A percentile compares a stretch with the other conserved stretches of the same genome.
Evolutionary conservation across 2,888 invertebrate species (phyloP).

Genomic region (Scelioninae gen. 1): DNA sequence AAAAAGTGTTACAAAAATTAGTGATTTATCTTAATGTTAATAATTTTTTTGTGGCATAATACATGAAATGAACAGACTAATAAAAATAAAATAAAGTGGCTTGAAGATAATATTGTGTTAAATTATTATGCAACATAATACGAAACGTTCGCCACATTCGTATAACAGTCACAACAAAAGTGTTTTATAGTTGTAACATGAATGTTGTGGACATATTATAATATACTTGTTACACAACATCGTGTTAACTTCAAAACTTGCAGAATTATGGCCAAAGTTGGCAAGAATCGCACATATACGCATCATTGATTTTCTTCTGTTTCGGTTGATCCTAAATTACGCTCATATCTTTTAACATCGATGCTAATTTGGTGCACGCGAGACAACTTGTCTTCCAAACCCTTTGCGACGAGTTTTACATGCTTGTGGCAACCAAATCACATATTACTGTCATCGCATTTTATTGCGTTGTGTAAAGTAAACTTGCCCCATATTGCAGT

Average conservation of each 20-base stretch:
- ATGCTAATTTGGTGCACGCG: conserved; percentile 54
- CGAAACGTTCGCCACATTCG: conserved; percentile 18
- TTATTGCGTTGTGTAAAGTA: conserved; percentile 41
- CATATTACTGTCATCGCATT: conserved; percentile 49
- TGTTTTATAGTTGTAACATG: conserved; percentile 31
- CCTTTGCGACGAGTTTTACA: conserved; percentile 46
- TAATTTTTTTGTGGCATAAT: too few relatives aligned
- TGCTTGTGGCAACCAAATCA: conserved; percentile 49
- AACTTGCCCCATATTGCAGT: conserved; percentile 26
- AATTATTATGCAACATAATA: conserved; percentile 19
- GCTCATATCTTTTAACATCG: conserved; percentile 38
- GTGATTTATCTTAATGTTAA: too few relatives aligned
- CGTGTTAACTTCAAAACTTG: background rate
- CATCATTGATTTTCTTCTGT: conserved; percentile 48
- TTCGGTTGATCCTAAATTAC: conserved; percentile 46
- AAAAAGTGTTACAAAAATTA: too few relatives aligned
- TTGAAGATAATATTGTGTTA: conserved; percentile 12
- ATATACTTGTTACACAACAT: conserved; percentile 31
- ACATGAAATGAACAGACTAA: too few relatives aligned
- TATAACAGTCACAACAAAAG: conserved; percentile 28
- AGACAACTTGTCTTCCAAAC: conserved; percentile 54
- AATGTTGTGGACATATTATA: conserved; percentile 34
- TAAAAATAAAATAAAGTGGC: background rate
- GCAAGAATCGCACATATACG: too few relatives aligned
- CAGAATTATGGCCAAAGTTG: background rate